Base-by-base conservation (phyloP, 1,140 invertebrate species). In the Catajapyx aquilonaris region DNA sequence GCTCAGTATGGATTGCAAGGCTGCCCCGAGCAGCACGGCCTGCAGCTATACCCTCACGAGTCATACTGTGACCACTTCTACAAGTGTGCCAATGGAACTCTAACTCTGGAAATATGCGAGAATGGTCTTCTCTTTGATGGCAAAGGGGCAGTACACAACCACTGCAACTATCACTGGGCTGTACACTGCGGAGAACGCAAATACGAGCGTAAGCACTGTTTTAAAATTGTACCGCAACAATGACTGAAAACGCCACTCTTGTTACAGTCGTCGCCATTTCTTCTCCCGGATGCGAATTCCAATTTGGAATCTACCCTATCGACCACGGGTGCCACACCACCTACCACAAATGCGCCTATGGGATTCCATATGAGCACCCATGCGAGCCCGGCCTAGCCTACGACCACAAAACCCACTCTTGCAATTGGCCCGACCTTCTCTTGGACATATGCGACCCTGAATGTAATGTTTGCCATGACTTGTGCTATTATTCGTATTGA, bases 131-230 rank as follows among this genome's bases (percentile, higher is more conserved):
- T 91, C 2, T 91, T 84, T 51, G 83, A 87, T 48, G 84, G 85
- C 23, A 81, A 83, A 48, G 84, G 84, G 2, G 69, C 69, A 2
- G 76, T 85, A 0, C 75, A 88, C 60, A 74, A 90, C 50, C 81
- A 88, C 60, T 93, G 87, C 66, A 87, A 86, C 59, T 91, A 90
- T 60, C 65, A 86, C 57, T 91, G 86, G 85, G 83, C 74, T 17
- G 83, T 86, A 1, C 65, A 88, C 41, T 91, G 85, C 50, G 81
- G 75, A n/a, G 57, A 70, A n/a, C 70, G 81, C 40, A 76, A 77
- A 49, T 71, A 71, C 51, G 76, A 85, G 49, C 56, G 80, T 85
- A 62, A 68, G 72, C 72, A 41, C 9, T 18, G n/a, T 11, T 30
- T 33, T 4, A 19, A 7, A 34, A 7, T 34, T 34, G 15, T 18